These are phyloP conservation scores for Galago senegalensis DNA, from an alignment of 2,797 vertebrate genomes.

Conservation along the genomic window DNA sequence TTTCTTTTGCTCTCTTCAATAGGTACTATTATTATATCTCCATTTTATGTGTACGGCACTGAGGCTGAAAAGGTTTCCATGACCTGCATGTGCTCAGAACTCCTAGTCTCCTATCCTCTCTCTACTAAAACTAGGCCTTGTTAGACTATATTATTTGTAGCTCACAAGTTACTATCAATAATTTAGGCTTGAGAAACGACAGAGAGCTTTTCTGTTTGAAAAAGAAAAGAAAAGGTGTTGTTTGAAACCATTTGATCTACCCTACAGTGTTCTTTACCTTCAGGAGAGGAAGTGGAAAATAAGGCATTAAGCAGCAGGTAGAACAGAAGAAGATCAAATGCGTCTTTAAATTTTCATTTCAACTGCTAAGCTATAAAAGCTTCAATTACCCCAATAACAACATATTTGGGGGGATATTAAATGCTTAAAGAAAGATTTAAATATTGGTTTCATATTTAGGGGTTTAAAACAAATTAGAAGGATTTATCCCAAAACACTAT, in stretches of 20 bases:
- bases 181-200: not conserved
- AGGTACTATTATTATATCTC: not conserved
- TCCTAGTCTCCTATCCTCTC: not conserved
- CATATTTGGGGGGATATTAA: not conserved
- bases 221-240: not conserved
- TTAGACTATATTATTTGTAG: not conserved
- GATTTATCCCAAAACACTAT: slow-evolving; percentile 15
- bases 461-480: not conserved
- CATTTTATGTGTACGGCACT: not conserved
- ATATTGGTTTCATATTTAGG: not conserved
- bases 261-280: not conserved
- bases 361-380: slow-evolving; percentile 7
- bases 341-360: slow-evolving; percentile 44
- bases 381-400: slow-evolving; percentile 12
- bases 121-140: not conserved
- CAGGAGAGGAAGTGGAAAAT: not conserved
- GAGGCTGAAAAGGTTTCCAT: not conserved
- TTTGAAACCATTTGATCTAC: slow-evolving; percentile 34
- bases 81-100: not conserved
- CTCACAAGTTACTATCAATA: not conserved
- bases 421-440: not conserved
- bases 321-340: not conserved
- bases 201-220: not conserved
- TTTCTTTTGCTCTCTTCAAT: not conserved
- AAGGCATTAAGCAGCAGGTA: not conserved